Conservation (phyloP, 2,113 vertebrate genomes). For the Diphyllodes magnificus region DNA sequence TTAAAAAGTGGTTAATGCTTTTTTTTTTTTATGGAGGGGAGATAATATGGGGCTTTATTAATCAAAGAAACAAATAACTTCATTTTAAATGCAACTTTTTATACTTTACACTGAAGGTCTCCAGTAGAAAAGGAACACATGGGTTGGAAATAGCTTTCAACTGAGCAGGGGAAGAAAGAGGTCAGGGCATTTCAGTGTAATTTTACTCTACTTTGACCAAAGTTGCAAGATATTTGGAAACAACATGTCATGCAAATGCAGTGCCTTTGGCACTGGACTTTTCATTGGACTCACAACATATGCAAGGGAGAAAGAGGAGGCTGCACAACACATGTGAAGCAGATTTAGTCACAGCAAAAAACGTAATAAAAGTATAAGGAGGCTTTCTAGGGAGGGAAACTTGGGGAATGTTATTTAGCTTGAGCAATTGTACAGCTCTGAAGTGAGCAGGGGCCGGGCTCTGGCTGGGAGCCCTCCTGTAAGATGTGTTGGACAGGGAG, state of each 20-base stretch:
- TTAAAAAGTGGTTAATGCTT: not conserved
- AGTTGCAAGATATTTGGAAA: slow-evolving; percentile 24
- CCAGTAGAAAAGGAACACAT: not conserved
- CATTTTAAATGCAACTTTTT: not conserved
- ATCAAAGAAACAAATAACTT: not conserved
- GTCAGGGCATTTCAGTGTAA: not conserved
- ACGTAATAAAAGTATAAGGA: not conserved
- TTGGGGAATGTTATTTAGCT: not conserved
- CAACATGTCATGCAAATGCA: not conserved
- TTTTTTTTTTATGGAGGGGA: not conserved
- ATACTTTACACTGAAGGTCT: not conserved
- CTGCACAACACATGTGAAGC: not conserved
- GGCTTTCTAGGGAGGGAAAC: not conserved
- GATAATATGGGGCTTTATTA: not conserved
- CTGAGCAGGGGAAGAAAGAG: not conserved
- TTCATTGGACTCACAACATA: not conserved
- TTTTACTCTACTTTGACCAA: not conserved
- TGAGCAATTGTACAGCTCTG: not conserved
- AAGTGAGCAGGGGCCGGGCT: not conserved
- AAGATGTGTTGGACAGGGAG: not conserved
- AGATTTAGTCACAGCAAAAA: not conserved
- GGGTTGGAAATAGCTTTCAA: not conserved
- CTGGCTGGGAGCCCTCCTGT: not conserved
- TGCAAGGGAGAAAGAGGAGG: not conserved
- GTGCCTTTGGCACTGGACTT: not conserved